These are phyloP conservation scores for Conus canariensis DNA, from an alignment of 2,888 invertebrate species.

Conservation along the genomic window DNA sequence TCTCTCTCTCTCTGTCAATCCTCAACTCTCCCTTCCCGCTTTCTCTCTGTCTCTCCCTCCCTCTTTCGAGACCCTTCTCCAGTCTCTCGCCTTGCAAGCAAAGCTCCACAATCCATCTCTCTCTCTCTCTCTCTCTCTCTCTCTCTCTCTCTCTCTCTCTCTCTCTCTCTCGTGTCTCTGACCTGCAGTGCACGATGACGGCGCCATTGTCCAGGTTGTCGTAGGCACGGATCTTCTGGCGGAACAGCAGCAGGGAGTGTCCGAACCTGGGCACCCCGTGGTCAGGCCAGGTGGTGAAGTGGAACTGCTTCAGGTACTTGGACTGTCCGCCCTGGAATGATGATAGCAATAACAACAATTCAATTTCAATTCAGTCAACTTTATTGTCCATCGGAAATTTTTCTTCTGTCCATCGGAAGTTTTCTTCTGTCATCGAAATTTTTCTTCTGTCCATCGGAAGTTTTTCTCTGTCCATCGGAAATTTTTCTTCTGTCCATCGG, in stretches of 20 bases:
- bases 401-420: too few relatives aligned
- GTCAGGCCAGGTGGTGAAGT: conserved; percentile 78
- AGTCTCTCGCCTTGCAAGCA: background rate
- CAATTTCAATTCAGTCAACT: too few relatives aligned
- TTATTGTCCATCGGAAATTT: too few relatives aligned
- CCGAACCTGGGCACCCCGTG: conserved; percentile 75
- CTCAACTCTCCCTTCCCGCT: background rate
- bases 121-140: too few relatives aligned
- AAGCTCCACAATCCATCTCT: too few relatives aligned
- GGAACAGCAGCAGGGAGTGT: conserved; percentile 73
- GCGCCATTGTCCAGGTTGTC: conserved; percentile 71
- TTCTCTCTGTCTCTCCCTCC: background rate
- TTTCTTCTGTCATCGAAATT: too few relatives aligned
- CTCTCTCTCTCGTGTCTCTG: background rate
- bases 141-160: background rate
- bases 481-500: too few relatives aligned
- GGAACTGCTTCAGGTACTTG: conserved; percentile 75
- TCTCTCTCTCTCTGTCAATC: background rate
- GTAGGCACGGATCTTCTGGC: conserved; percentile 74
- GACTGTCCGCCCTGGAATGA: conserved; percentile 63
- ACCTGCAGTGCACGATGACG: conserved; percentile 73
- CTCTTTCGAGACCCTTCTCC: too few relatives aligned
- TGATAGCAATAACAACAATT: background rate
- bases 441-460: too few relatives aligned
- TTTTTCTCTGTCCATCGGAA: too few relatives aligned